These are phyloP conservation scores for Archips crataeganus DNA, from an alignment of 2,888 invertebrate genomes.

Conservation along the genomic window DNA sequence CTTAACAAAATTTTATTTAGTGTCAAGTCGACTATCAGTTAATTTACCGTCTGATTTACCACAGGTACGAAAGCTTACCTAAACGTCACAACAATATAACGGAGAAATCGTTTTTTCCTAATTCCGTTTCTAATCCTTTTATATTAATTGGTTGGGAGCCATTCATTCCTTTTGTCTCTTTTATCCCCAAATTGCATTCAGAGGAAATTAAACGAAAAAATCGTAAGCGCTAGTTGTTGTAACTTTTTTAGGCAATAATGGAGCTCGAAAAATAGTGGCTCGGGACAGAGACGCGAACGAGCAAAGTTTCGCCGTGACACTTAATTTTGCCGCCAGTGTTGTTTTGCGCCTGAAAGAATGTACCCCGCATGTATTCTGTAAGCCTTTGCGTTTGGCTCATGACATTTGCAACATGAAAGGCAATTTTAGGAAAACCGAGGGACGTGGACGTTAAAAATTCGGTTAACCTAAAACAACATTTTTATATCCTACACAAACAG, in stretches of 20 bases:
- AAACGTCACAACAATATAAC: constrained; percentile 4
- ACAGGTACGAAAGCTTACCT: background rate
- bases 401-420: constrained; percentile 26
- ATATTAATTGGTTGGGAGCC: constrained; percentile 33
- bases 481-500: constrained; percentile 27
- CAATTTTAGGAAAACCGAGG: constrained; percentile 6
- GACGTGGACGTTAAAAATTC: constrained; percentile 28
- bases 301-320: constrained; percentile 59
- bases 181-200: constrained; percentile 57
- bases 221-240: constrained; percentile 49
- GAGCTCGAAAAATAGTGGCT: constrained; percentile 55
- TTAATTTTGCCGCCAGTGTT: constrained; percentile 60
- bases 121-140: constrained; percentile 15
- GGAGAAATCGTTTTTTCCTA: constrained; percentile 15
- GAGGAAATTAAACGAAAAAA: constrained; percentile 63
- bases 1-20: background rate
- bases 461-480: constrained; percentile 37
- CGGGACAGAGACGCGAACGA: constrained; percentile 56
- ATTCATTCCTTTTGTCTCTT: constrained; percentile 45
- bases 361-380: constrained; percentile 23
- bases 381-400: constrained; percentile 21
- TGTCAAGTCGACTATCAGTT: background rate
- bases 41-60: background rate
- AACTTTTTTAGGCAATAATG: constrained; percentile 62
- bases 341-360: constrained; percentile 45